Percentiles rank a stretch among this genome's conserved stretches.
Evolutionary conservation across 2,888 invertebrate species (phyloP).

Genomic region (Caenorhabditis japonica): DNA sequence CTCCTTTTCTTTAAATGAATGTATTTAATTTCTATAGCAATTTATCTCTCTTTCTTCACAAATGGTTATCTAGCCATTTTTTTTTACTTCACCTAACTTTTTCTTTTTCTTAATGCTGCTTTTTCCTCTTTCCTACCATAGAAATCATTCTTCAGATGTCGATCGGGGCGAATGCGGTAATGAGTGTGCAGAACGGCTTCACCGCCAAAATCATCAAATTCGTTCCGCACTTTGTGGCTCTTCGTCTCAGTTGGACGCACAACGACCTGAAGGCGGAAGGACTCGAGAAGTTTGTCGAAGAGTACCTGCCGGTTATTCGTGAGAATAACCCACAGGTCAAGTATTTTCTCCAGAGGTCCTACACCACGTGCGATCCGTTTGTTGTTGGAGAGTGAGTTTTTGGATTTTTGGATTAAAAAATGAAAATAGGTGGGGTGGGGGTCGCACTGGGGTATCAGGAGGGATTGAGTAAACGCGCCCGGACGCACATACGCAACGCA

Average conservation of each 20-base stretch:
- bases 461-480: no score
- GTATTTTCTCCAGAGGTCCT: slow-evolving; percentile 47
- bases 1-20: neutral
- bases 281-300: slow-evolving; percentile 74
- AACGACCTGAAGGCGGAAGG: slow-evolving; percentile 72
- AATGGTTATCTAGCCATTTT: neutral
- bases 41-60: neutral
- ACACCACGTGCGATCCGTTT: slow-evolving; percentile 74
- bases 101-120: neutral
- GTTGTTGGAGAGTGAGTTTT: slow-evolving; percentile 74
- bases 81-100: neutral
- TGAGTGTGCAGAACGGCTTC: slow-evolving; percentile 65
- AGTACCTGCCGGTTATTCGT: slow-evolving; percentile 72
- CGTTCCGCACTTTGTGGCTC: slow-evolving; percentile 70
- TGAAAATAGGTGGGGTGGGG: no score
- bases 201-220: slow-evolving; percentile 62
- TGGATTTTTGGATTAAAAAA: no score
- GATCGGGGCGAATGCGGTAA: slow-evolving; percentile 66
- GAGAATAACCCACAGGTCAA: slow-evolving; percentile 49
- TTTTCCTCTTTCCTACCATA: neutral
- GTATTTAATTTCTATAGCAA: slow-evolving; percentile 1
- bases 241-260: slow-evolving; percentile 74
- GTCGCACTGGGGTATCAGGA: no score
- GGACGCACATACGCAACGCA: no score
- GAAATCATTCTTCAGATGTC: slow-evolving; percentile 59